A percentile compares a stretch with the other conserved stretches of the same genome.
These are phyloP conservation scores for Aphyosemion australe DNA, from an alignment of 2,113 vertebrate genomes.

Conservation along the genomic window DNA sequence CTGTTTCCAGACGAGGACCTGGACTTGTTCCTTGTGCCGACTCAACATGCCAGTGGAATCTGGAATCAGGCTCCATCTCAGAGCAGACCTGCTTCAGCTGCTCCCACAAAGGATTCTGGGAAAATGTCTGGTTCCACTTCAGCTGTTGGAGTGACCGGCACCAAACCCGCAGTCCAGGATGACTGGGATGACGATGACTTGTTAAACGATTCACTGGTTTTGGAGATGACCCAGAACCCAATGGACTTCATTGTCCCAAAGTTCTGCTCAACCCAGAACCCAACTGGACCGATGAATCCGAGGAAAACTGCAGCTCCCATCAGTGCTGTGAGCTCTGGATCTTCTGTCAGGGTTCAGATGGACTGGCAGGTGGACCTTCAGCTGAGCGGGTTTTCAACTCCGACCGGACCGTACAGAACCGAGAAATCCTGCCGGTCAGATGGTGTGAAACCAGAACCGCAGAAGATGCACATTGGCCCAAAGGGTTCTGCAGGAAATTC, in stretches of 20 bases:
- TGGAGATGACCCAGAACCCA: slow-evolving; percentile 85
- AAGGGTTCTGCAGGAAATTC: neutral
- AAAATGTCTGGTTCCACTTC: neutral
- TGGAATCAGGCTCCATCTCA: slow-evolving; percentile 75
- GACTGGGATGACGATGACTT: slow-evolving; percentile 85
- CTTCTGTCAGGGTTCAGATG: slow-evolving; percentile 16
- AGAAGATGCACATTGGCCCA: neutral
- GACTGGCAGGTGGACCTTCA: neutral
- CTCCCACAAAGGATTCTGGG: slow-evolving; percentile 3
- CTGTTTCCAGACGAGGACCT: slow-evolving; percentile 78
- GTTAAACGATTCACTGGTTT: slow-evolving; percentile 82
- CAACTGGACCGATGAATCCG: neutral
- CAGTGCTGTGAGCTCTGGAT: neutral
- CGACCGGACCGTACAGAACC: neutral
- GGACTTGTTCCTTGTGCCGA: slow-evolving; percentile 87
- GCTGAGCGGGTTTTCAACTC: neutral
- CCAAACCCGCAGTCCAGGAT: slow-evolving; percentile 65
- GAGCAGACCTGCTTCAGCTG: neutral
- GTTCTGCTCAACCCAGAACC: slow-evolving; percentile 61
- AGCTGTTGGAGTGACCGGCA: neutral
- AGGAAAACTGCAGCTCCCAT: neutral
- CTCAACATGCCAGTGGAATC: slow-evolving; percentile 79
- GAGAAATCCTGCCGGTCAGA: neutral
- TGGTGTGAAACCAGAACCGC: neutral
- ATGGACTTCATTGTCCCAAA: slow-evolving; percentile 59